Percentiles rank a stretch among this genome's conserved stretches.
Conservation (phyloP, 2,888 invertebrate species). For the Leptura quadrifasciata region DNA sequence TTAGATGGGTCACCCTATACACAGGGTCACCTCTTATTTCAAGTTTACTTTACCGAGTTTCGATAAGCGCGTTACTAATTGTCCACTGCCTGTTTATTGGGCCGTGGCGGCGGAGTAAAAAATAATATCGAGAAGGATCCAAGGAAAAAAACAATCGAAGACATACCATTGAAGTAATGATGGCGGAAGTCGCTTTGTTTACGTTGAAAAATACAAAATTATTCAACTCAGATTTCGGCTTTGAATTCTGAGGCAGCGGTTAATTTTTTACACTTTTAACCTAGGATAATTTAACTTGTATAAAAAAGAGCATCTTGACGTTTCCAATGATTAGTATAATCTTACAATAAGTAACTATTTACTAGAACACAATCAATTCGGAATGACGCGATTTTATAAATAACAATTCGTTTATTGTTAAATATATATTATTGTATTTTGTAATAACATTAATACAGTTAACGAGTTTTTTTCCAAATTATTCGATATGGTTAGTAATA, state of each 20-base stretch:
- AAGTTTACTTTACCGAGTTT: background rate
- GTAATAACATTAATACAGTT: background rate
- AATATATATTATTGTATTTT: slow-evolving; percentile 1
- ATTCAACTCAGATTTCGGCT: background rate
- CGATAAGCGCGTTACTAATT: slow-evolving; percentile 3
- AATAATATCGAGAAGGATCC: background rate
- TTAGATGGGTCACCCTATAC: too few relatives aligned
- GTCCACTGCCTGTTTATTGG: background rate
- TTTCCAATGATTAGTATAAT: background rate
- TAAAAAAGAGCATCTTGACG: background rate
- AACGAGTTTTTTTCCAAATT: background rate
- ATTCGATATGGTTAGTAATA: slow-evolving; percentile 10
- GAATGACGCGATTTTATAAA: slow-evolving; percentile 2
- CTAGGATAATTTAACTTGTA: background rate
- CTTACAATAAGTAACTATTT: background rate
- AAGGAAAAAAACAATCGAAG: background rate
- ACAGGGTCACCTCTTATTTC: too few relatives aligned
- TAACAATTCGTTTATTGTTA: slow-evolving; percentile 11
- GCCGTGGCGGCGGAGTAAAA: background rate
- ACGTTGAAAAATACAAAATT: background rate
- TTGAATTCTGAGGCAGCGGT: background rate
- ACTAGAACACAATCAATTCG: background rate
- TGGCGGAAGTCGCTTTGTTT: background rate
- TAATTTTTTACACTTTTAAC: background rate
- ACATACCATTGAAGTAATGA: background rate